Percentiles rank a stretch among this genome's conserved stretches.
Conservation (phyloP, 2,113 vertebrate genomes). For the Arvicanthis niloticus region DNA sequence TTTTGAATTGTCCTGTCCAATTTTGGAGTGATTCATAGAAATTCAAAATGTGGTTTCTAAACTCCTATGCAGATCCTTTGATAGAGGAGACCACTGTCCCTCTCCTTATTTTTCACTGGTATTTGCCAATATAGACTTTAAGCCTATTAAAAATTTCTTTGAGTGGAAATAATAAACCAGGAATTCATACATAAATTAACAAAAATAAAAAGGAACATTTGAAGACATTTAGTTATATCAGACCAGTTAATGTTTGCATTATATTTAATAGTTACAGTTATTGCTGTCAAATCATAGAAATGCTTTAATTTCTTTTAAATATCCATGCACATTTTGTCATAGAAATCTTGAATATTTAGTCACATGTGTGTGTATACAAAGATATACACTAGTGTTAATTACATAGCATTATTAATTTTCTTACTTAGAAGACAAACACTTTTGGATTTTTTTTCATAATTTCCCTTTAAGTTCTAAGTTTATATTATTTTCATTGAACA, state of each 20-base stretch:
- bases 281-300: not conserved
- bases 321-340: rapidly evolving
- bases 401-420: not conserved
- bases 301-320: not conserved
- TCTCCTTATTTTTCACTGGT: slow-evolving; percentile 22
- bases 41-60: slow-evolving; percentile 7
- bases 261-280: slow-evolving; percentile 2
- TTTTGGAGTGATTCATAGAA: not conserved
- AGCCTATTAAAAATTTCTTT: not conserved
- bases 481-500: not conserved
- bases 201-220: not conserved
- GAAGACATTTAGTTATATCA: slow-evolving; percentile 33
- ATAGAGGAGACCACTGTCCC: not conserved
- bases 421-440: not conserved
- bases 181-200: slow-evolving; percentile 17
- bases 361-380: not conserved
- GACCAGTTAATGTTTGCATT: slow-evolving; percentile 13
- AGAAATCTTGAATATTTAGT: not conserved
- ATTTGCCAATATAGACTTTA: slow-evolving; percentile 26
- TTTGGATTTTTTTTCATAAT: not conserved
- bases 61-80: slow-evolving; percentile 47
- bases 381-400: not conserved
- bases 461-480: not conserved
- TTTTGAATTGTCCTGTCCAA: not conserved
- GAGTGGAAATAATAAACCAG: not conserved